Percentiles rank a stretch among this genome's conserved stretches.
Evolutionary conservation across 2,888 invertebrate genomes (phyloP).

Genomic region (Temnothorax ravouxi): DNA sequence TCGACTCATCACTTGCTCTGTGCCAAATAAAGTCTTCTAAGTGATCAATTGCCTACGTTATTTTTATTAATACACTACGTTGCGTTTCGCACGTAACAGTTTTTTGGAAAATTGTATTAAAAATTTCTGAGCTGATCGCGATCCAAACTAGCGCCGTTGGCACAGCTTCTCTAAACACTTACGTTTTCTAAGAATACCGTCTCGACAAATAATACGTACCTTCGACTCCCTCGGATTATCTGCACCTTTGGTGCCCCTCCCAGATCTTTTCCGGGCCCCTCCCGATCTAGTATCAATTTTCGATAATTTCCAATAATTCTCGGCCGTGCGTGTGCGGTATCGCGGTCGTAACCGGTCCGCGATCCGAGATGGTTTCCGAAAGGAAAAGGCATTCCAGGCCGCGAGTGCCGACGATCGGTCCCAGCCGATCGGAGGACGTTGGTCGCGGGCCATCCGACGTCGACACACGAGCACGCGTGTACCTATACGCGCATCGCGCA

Average conservation of each 20-base stretch:
- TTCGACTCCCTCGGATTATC: constrained; percentile 40
- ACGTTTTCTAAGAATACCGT: constrained; percentile 15
- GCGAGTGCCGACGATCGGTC: constrained; percentile 67
- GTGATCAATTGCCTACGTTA: too few relatives aligned
- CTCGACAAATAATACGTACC: constrained; percentile 8
- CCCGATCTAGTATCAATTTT: constrained; percentile 61
- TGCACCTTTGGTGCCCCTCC: background rate
- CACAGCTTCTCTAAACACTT: background rate
- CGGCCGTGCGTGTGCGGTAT: constrained; percentile 37
- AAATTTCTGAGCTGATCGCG: background rate
- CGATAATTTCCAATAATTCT: constrained; percentile 56
- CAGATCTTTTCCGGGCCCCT: background rate
- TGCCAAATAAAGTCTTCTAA: too few relatives aligned
- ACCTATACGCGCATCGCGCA: background rate
- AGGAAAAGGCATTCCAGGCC: constrained; percentile 78
- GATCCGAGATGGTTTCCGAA: constrained; percentile 75
- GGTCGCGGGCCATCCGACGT: constrained; percentile 24
- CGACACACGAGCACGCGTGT: background rate
- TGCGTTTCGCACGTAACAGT: background rate
- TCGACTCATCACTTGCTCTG: too few relatives aligned
- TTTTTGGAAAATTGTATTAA: background rate
- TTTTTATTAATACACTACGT: too few relatives aligned
- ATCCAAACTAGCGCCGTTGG: background rate
- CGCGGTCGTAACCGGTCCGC: constrained; percentile 47
- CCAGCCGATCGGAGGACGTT: constrained; percentile 68